Base-by-base conservation (phyloP, 2,888 invertebrate species). In the Microctonus aethiopoides region DNA sequence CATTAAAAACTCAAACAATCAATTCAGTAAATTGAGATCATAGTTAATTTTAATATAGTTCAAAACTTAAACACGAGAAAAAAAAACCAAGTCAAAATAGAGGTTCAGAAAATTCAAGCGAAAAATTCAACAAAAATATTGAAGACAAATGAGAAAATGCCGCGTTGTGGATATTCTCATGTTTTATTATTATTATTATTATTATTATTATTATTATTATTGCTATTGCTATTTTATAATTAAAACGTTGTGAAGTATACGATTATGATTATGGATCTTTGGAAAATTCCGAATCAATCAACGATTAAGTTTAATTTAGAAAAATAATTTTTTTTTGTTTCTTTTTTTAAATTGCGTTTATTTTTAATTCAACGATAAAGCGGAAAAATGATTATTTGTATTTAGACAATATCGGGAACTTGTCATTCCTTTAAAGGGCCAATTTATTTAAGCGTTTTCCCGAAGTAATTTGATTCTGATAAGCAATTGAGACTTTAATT, bases 391-490 rank as follows among this genome's bases (percentile, higher is more conserved):
- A 29, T 59, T 13, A 5, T 29, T 29, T 56, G 13, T 26, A 13
- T n/a, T 1, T 9, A 32, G 11, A 32, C 34, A 10, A 41, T 34
- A 13, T 51, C 20, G 36, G 60, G 46, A 73, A 72, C 69, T 71
- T 68, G 67, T 75, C 75, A 75, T 75, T 75, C 75, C 75, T 73
- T 62, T 52, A 69, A 59, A 63, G 70, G 65, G 52, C 69, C 75
- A 61, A 73, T 52, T 69, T 71, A 39, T 59, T 61, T 61, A 61
- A 73, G 68, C 16, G 34, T 24, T 52, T 36, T 16, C 20, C n/a
- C 46, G 7, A 46, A 46, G 16, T 57, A 26, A 7, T 32, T 54
- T 65, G 59, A 56, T 39, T 56, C 16, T 64, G 59, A 57, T 26
- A 56, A 67, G 41, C 60, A 36, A 63, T 46, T 24, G n/a, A 36